Percentiles rank a stretch among this genome's conserved stretches.
phyloP scores from a whole-genome alignment of 2,797 vertebrate species.

The Pampus argenteus region DNA sequence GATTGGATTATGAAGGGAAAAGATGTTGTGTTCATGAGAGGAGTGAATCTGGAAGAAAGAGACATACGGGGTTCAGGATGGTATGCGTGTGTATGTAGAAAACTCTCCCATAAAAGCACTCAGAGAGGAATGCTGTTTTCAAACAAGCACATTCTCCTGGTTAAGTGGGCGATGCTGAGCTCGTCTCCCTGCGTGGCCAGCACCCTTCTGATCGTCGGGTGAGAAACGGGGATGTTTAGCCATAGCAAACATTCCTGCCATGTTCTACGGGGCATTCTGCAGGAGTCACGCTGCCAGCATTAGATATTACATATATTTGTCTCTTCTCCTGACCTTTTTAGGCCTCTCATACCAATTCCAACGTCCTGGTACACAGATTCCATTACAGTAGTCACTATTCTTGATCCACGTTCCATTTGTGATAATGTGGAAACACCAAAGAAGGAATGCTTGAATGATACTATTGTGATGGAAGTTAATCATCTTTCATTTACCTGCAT shows the following conservation, averaged over 20 bases:
- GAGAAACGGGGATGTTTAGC: conserved; percentile 77
- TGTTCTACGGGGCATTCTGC: conserved; percentile 60
- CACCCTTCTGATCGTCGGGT: conserved; percentile 48
- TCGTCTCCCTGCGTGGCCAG: conserved; percentile 49
- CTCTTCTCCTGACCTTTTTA: conserved; percentile 57
- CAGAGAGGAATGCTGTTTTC: conserved; percentile 79
- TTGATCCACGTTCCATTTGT: neutral
- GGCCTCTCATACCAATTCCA: conserved; percentile 31
- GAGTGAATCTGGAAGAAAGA: conserved; percentile 46
- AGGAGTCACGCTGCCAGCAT: conserved; percentile 56
- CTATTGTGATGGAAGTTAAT: neutral
- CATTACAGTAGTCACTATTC: conserved; percentile 18
- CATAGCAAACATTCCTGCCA: conserved; percentile 77
- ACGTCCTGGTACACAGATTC: conserved; percentile 22
- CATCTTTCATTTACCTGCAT: neutral
- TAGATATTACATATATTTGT: conserved; percentile 42
- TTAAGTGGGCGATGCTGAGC: conserved; percentile 66
- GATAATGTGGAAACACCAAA: neutral
- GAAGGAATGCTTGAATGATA: neutral
- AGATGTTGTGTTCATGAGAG: conserved; percentile 32
- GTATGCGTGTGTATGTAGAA: conserved; percentile 67
- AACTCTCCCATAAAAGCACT: conserved; percentile 79
- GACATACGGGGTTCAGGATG: conserved; percentile 47
- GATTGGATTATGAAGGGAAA: conserved; percentile 43
- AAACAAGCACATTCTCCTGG: conserved; percentile 81